Base-by-base conservation (phyloP, 1,140 invertebrate species). In the Drosophila auraria region DNA sequence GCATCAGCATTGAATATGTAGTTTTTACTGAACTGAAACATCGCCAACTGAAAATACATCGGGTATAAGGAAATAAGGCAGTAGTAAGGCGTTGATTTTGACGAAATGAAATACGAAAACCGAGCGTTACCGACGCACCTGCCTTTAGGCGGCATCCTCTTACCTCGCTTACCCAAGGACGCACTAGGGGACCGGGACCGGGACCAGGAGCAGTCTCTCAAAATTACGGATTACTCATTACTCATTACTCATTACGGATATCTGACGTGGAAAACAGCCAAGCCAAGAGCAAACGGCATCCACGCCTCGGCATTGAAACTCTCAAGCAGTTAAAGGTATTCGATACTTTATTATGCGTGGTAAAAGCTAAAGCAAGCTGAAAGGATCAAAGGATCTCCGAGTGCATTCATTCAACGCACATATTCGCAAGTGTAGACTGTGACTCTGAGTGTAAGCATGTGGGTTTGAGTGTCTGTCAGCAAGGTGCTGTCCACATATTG, bases 291-390 rank as follows among this genome's bases (percentile, higher is more conserved):
- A 70, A 56, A 23, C 36, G 54, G 64, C 33, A 36, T 36, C 33
- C 33, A 36, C 9, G 33, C 33, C 33, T 12, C 33, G 33, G 33
- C 50, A 57, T 40, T 53, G 23, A 73, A 73, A 73, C 69, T 74
- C 47, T 36, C 70, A 72, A 44, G 53, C 57, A 20, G n/a, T 23
- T 74, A 15, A 73, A 51, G n/a, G 30, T 27, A 72, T 51, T 59
- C 20, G n/a, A 56, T 56, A 56, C 53, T 56, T 56, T 17, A 6
- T 30, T 27, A 58, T 71, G 71, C 71, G 36, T 73, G 69, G 38
- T 20, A 38, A 30, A 74, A 74, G 71, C 71, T 49, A 30, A 78
- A 78, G 54, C 76, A 23, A 69, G 78, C 64, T 58, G 33, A 78
- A 25, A 2, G 54, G 54, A 78, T 44, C 42, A 78, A 77, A 61